phyloP scores from a whole-genome alignment of 1,140 invertebrate species.

The Pseudachorutes palmiensis region DNA sequence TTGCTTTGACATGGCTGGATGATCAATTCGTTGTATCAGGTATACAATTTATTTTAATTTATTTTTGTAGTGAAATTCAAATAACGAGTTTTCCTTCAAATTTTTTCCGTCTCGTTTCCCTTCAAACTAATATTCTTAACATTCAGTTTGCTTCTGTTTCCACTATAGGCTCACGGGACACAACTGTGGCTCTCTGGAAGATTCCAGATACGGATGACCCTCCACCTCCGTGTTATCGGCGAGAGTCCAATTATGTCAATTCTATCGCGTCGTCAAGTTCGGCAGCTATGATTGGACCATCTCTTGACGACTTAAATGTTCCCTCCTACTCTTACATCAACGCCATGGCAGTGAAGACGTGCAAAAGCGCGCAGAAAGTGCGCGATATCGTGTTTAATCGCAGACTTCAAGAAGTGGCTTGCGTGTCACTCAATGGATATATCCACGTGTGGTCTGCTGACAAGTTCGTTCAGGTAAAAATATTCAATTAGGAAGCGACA shows the following conservation, averaged over 20 bases:
- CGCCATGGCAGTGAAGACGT: conserved; percentile 66
- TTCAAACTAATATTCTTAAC: no score
- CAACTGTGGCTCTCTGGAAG: conserved; percentile 50
- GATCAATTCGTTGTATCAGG: conserved; percentile 89
- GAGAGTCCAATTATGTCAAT: background rate
- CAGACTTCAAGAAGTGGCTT: conserved; percentile 75
- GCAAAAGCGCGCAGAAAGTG: conserved; percentile 67
- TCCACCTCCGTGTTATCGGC: background rate
- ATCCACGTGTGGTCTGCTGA: conserved; percentile 87
- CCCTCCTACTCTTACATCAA: conserved; percentile 48
- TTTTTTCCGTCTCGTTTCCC: no score
- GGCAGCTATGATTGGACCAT: background rate
- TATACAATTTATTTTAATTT: no score
- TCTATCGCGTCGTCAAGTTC: background rate
- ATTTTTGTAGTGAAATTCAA: no score
- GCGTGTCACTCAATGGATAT: conserved; percentile 80
- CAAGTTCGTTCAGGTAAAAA: conserved; percentile 61
- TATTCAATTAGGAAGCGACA: no score
- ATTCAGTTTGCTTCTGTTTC: no score
- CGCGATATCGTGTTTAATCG: conserved; percentile 80
- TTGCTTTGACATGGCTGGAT: conserved; percentile 92
- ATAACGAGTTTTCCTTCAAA: no score
- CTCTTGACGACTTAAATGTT: conserved; percentile 24
- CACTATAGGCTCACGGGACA: conserved; percentile 88
- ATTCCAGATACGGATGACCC: conserved; percentile 37